A percentile compares a stretch with the other conserved stretches of the same genome.
phyloP scores from a whole-genome alignment of 2,113 vertebrate genomes.

The pig (Sus scrofa) region DNA sequence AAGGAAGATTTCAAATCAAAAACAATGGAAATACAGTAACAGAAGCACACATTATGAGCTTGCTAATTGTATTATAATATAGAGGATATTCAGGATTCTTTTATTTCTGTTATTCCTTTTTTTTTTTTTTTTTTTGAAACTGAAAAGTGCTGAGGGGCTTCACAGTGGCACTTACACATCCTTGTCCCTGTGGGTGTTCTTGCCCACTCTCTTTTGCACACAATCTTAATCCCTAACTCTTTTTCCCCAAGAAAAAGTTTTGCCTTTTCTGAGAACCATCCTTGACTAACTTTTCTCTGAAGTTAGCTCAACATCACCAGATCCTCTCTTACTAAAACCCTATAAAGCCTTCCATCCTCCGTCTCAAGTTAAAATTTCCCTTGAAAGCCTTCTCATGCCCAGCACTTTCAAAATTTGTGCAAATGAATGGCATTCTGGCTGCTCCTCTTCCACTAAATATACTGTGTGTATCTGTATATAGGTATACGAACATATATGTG shows the following conservation, averaged over 20 bases:
- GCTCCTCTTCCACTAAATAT: not conserved
- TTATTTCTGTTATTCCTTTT: not conserved
- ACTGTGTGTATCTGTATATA: not conserved
- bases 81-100: not conserved
- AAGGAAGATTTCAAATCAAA: conserved; percentile 2
- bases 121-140: not conserved
- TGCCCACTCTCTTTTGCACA: not conserved
- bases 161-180: not conserved
- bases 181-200: not conserved
- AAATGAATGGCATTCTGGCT: not conserved
- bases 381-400: not conserved
- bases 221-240: not conserved
- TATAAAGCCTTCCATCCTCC: not conserved
- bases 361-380: not conserved
- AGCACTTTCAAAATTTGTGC: not conserved
- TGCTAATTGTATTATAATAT: not conserved
- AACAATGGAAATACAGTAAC: not conserved
- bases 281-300: not conserved
- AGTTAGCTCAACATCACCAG: not conserved
- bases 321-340: not conserved
- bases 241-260: not conserved
- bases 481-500: not conserved
- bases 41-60: not conserved
- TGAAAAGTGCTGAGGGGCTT: not conserved
- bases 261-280: not conserved